These are phyloP conservation scores for Catharus minimus DNA, from an alignment of 2,113 vertebrate species.

Conservation along the genomic window DNA sequence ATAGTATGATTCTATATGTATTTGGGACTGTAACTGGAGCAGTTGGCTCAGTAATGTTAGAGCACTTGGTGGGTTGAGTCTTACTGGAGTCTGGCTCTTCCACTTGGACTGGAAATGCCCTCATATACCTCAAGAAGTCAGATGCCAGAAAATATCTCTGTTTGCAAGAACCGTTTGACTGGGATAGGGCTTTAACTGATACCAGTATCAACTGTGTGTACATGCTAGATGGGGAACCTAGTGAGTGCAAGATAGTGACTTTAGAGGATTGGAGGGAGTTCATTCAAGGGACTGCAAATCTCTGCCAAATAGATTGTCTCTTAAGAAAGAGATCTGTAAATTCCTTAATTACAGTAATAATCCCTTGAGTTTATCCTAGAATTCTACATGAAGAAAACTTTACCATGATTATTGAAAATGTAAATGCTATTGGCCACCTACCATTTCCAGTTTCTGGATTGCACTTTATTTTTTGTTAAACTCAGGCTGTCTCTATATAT, in stretches of 20 bases:
- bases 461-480: conserved; percentile 17
- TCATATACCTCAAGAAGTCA: neutral
- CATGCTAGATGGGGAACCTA: neutral
- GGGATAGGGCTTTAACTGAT: neutral
- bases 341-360: conserved; percentile 44
- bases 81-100: neutral
- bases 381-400: conserved; percentile 36
- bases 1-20: neutral
- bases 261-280: neutral
- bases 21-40: neutral
- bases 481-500: neutral
- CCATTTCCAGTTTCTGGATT: conserved; percentile 22
- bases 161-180: neutral
- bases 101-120: neutral
- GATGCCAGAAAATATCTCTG: neutral
- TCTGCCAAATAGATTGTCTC: neutral
- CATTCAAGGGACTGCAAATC: neutral
- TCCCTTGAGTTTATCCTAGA: conserved; percentile 38
- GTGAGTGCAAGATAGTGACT: neutral
- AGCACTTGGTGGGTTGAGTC: neutral
- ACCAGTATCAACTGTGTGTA: neutral
- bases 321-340: conserved; percentile 26
- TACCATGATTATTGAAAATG: neutral
- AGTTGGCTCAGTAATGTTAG: neutral
- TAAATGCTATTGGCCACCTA: conserved; percentile 6